Conservation (phyloP, 2,113 vertebrate genomes). For the Spheniscus mendiculus region DNA sequence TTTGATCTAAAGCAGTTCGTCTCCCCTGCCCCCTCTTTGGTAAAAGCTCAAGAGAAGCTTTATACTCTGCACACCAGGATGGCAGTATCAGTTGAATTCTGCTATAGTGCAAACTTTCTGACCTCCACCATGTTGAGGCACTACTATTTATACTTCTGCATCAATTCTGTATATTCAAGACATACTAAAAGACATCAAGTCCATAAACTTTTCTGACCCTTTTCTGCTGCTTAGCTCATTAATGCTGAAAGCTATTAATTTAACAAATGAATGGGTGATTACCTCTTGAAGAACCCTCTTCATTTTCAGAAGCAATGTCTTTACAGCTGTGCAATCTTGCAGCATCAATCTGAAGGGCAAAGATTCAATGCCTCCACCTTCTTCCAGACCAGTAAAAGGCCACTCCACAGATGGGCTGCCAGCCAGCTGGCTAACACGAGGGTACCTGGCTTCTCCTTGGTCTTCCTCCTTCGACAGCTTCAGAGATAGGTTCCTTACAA, state of each 20-base stretch:
- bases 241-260: not conserved
- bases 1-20: not conserved
- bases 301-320: conserved; percentile 91
- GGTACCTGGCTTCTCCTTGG: conserved; percentile 66
- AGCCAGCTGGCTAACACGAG: conserved; percentile 66
- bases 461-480: conserved; percentile 78
- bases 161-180: not conserved
- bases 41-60: not conserved
- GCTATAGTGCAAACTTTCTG: not conserved
- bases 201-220: conserved; percentile 15
- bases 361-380: conserved; percentile 85
- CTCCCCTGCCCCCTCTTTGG: not conserved
- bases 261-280: conserved; percentile 45
- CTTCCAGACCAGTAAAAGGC: conserved; percentile 80
- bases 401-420: conserved; percentile 80
- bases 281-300: conserved; percentile 96
- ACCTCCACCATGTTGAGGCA: not conserved
- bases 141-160: not conserved
- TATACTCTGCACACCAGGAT: not conserved
- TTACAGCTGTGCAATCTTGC: conserved; percentile 95
- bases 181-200: not conserved
- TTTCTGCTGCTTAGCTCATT: not conserved
- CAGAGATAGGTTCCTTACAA: conserved; percentile 75
- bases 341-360: conserved; percentile 92
- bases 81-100: not conserved